Conservation (phyloP, 2,113 vertebrate genomes). For the Vicugna pacos region DNA sequence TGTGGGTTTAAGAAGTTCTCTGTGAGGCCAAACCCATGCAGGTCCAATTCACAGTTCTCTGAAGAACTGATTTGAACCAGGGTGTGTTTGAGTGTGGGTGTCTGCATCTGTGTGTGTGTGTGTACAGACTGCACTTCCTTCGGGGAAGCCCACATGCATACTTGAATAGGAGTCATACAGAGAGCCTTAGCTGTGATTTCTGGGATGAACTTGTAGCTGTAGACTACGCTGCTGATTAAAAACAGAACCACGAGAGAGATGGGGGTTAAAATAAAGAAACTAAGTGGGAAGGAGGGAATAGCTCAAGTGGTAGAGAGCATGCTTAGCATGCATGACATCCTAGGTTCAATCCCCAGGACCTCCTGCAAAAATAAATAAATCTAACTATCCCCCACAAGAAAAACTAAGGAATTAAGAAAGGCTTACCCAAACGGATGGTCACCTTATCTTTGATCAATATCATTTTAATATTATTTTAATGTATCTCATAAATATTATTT, state of each 20-base stretch:
- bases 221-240: neutral
- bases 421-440: neutral
- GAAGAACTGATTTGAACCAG: neutral
- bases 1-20: neutral
- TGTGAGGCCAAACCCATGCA: neutral
- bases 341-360: too few species aligned
- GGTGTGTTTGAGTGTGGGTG: neutral
- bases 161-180: neutral
- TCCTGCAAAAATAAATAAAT: too few species aligned
- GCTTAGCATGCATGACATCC: too few species aligned
- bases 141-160: neutral
- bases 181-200: neutral
- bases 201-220: neutral
- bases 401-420: neutral
- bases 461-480: too few species aligned
- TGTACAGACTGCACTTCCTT: neutral
- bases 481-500: conserved; percentile 7
- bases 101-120: neutral
- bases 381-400: too few species aligned
- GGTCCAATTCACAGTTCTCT: neutral
- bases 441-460: neutral
- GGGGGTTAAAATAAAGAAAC: neutral
- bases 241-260: neutral
- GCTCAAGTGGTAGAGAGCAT: neutral
- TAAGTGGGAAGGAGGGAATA: neutral